Evolutionary conservation across 2,888 invertebrate genomes (phyloP), one percentile per base, ranked within the genome.

Genomic region (Lasioglossum vierecki): DNA sequence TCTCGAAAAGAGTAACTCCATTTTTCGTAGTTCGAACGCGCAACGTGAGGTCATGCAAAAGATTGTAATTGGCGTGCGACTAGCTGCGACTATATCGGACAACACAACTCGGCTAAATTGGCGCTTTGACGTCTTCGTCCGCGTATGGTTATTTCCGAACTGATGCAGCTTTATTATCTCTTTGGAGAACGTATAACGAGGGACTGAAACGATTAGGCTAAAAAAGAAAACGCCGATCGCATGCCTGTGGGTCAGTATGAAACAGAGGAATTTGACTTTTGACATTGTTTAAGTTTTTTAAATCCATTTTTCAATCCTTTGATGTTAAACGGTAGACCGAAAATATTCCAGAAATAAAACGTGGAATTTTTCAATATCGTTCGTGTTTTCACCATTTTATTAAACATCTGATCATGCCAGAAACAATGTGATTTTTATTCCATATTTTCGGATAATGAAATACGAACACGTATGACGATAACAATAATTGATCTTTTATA

Each of bases 51-150:
- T 30, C 41, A 26, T 18, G 44, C n/a, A 68, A 44, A 66, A 72
- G 57, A 57, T 79, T 49, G 26, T 63, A 63, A 76, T 81, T 83
- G 71, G 18, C 49, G 22, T 15, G 63, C 18, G n/a, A 26, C 60
- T 73, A 39, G 15, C 22, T 71, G 41, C 18, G 4, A 57, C 30
- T 2, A 30, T 15, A 26, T 68, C 26, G 13, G 8, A 11, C 35
- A 35, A 63, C 18, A 39, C 53, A 73, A 39, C 70, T 39, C 53
- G 22, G 57, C 44, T 74, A 49, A 71, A 74, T 78, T 57, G 71
- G 46, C 3, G 53, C 71, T 75, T 75, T 57, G 57, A 75, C 3
- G 74, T n/a, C 22, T 8, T 11, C 35, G 46, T 49, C 35, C 39
- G 18, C 57, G 18, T 30, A 8, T 6, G 68, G 66, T 66, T 75